Conservation (phyloP, 2,888 invertebrate species). For the Agrilus cyanescens region DNA sequence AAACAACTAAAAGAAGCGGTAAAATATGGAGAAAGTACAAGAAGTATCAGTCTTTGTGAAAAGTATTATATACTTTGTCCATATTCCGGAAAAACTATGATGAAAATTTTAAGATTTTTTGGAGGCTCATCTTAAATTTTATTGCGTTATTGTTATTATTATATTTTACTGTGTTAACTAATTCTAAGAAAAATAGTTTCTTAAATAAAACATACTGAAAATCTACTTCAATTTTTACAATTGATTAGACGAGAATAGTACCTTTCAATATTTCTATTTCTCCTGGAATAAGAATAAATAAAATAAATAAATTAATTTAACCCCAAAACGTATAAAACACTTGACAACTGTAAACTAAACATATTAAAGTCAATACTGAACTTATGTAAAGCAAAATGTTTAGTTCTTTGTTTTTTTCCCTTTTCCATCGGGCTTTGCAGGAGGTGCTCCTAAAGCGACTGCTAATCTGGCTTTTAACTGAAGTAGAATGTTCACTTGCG, state of each 20-base stretch:
- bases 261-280: no score
- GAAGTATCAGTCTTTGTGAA: slow-evolving; percentile 22
- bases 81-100: slow-evolving; percentile 29
- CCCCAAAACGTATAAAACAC: no score
- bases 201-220: no score
- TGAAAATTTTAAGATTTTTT: slow-evolving; percentile 24
- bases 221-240: not conserved
- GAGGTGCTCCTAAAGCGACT: slow-evolving; percentile 24
- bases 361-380: not conserved
- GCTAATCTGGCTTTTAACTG: slow-evolving; percentile 60
- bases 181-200: no score
- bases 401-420: slow-evolving; percentile 28
- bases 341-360: not conserved
- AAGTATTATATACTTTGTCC: slow-evolving; percentile 30
- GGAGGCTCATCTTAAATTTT: slow-evolving; percentile 13
- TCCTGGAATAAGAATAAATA: no score
- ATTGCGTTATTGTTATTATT: not conserved
- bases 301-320: no score
- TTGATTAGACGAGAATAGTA: not conserved
- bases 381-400: not conserved
- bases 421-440: slow-evolving; percentile 17
- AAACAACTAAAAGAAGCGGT: slow-evolving; percentile 26
- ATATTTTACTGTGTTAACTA: slow-evolving; percentile 4
- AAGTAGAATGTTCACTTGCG: slow-evolving; percentile 62
- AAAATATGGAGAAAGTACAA: slow-evolving; percentile 21